Conservation (phyloP, 2,113 vertebrate species). For the Elaphurus davidianus region DNA sequence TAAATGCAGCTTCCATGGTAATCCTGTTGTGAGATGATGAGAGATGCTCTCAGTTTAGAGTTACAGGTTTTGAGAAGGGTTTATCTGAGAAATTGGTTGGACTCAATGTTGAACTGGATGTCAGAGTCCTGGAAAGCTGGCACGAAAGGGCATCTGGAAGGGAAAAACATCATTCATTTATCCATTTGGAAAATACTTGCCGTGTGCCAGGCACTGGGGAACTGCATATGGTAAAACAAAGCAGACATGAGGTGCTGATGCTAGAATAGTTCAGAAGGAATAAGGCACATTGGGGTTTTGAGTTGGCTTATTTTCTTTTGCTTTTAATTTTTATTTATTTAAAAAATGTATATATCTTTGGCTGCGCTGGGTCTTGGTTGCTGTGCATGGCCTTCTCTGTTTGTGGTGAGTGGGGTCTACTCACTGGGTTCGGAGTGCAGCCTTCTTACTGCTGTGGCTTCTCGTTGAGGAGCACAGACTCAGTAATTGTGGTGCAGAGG, state of each 20-base stretch:
- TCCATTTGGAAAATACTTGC: not conserved
- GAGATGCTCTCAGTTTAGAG: not conserved
- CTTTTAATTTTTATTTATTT: constrained; percentile 28
- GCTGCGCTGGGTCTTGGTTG: not conserved
- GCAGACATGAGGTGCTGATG: not conserved
- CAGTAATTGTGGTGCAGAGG: not conserved
- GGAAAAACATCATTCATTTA: not conserved
- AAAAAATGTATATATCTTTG: not conserved
- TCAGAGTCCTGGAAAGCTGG: not conserved
- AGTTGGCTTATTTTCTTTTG: not conserved
- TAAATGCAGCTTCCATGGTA: not conserved
- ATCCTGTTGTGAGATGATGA: not conserved
- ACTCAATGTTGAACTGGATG: not conserved
- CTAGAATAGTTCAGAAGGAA: not conserved
- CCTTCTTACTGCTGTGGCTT: not conserved
- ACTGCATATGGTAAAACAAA: not conserved
- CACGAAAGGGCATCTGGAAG: not conserved
- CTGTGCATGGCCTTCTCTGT: not conserved
- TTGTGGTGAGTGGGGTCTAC: not conserved
- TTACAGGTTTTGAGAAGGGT: not conserved
- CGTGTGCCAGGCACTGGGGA: not conserved
- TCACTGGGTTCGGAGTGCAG: not conserved
- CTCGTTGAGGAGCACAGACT: not conserved
- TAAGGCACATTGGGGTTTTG: not conserved
- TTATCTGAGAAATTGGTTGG: not conserved